A percentile compares a stretch with the other conserved stretches of the same genome.
Evolutionary conservation across 2,888 invertebrate species (phyloP).

Genomic region (Neoscelio sp.): DNA sequence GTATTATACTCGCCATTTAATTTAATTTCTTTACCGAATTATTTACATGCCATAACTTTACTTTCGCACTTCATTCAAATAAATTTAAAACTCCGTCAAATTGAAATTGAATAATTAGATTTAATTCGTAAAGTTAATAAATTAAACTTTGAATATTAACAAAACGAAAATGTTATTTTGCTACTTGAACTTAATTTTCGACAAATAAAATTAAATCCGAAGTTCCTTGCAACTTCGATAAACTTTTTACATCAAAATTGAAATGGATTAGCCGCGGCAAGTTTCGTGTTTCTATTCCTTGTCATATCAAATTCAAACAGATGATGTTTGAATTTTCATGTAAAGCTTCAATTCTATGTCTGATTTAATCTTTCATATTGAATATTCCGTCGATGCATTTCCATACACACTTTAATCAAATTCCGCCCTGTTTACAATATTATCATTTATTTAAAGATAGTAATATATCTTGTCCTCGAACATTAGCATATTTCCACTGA

Average conservation of each 20-base stretch:
- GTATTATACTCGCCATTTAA: too few relatives aligned
- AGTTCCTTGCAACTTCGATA: slow-evolving; percentile 39
- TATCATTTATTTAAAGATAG: slow-evolving; percentile 30
- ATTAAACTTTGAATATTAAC: slow-evolving; percentile 46
- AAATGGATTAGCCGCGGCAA: slow-evolving; percentile 58
- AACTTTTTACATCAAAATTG: slow-evolving; percentile 55
- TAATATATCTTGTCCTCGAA: not conserved
- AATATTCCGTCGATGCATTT: slow-evolving; percentile 62
- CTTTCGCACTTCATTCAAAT: slow-evolving; percentile 24
- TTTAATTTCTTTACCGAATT: slow-evolving; percentile 42
- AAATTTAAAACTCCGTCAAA: slow-evolving; percentile 16
- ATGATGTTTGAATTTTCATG: slow-evolving; percentile 65
- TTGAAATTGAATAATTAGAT: slow-evolving; percentile 40
- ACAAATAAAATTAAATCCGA: slow-evolving; percentile 40
- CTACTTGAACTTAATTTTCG: slow-evolving; percentile 48
- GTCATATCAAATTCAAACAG: slow-evolving; percentile 65
- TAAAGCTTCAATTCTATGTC: slow-evolving; percentile 61
- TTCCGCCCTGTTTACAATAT: slow-evolving; percentile 45
- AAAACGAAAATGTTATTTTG: slow-evolving; percentile 45
- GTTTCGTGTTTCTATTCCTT: slow-evolving; percentile 56
- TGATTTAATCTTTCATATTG: slow-evolving; percentile 62
- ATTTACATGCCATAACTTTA: slow-evolving; percentile 36
- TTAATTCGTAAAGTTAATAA: slow-evolving; percentile 41
- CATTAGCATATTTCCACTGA: not conserved
- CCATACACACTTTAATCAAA: slow-evolving; percentile 55